phyloP scores from a whole-genome alignment of 1,140 invertebrate genomes.

The Ips typographus region DNA sequence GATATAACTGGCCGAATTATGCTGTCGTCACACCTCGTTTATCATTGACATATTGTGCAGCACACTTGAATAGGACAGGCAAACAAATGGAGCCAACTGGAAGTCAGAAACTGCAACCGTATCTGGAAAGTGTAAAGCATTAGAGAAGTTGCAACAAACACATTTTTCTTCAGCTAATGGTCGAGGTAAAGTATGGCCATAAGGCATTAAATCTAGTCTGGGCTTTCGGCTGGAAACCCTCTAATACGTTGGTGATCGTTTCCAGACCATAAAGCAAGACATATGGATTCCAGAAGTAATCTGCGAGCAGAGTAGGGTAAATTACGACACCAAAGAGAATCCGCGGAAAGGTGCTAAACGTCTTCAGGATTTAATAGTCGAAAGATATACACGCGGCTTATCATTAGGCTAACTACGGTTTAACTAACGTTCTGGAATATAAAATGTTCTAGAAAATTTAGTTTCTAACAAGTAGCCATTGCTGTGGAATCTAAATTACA shows the following conservation, averaged over 20 bases:
- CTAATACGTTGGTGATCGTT: constrained; percentile 27
- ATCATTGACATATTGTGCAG: no score
- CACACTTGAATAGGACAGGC: no score
- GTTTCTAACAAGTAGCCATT: no score
- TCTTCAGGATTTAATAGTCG: constrained; percentile 6
- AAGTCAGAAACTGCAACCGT: no score
- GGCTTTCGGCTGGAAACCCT: background rate
- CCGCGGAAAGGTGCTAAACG: constrained; percentile 21
- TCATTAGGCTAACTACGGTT: background rate
- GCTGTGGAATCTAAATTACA: no score
- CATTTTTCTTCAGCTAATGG: constrained; percentile 1
- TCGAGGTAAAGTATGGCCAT: constrained; percentile 1
- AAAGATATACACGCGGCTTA: background rate
- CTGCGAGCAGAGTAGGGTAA: constrained; percentile 20
- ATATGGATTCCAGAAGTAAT: constrained; percentile 25
- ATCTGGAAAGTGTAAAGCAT: no score
- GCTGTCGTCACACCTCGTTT: no score
- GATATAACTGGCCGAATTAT: no score
- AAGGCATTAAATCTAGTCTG: constrained; percentile 6
- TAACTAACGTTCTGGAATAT: no score
- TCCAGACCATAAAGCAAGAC: constrained; percentile 28
- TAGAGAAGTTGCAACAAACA: background rate
- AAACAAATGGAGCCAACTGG: no score
- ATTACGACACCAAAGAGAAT: constrained; percentile 23
- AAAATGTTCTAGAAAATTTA: no score